These are phyloP conservation scores for Oreochromis aureus DNA, from an alignment of 2,113 vertebrate genomes.

Conservation along the genomic window DNA sequence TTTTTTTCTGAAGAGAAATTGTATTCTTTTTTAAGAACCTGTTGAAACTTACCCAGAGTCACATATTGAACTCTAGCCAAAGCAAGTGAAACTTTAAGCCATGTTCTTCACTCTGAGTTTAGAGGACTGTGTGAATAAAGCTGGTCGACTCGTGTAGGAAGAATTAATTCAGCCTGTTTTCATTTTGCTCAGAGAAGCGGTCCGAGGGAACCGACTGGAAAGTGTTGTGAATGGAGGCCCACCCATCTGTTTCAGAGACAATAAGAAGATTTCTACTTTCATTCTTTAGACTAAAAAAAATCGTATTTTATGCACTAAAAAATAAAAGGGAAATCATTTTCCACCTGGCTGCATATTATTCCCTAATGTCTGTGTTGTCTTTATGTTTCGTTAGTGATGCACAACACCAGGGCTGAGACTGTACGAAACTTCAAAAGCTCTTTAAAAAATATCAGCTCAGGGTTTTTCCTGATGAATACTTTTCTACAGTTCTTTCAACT, in stretches of 20 bases:
- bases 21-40: neutral
- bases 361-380: neutral
- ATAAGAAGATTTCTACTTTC: conserved; percentile 26
- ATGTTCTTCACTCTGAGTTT: conserved; percentile 13
- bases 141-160: conserved; percentile 15
- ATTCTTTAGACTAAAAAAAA: neutral
- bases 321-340: neutral
- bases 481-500: neutral
- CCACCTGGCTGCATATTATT: neutral
- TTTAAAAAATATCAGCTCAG: neutral
- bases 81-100: conserved; percentile 13
- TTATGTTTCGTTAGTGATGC: conserved; percentile 5
- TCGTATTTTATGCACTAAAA: neutral
- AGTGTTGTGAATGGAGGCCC: conserved; percentile 52
- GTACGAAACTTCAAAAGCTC: neutral
- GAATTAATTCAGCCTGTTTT: conserved; percentile 55
- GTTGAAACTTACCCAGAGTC: neutral
- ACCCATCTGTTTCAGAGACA: conserved; percentile 49
- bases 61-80: neutral
- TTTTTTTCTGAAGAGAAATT: neutral
- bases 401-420: neutral
- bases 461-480: neutral
- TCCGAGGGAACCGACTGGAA: conserved; percentile 47
- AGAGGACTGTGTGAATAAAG: conserved; percentile 35
- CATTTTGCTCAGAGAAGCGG: conserved; percentile 59